phyloP scores from a whole-genome alignment of 92 coral and sea anemone species.

The Galaxea fascicularis region DNA sequence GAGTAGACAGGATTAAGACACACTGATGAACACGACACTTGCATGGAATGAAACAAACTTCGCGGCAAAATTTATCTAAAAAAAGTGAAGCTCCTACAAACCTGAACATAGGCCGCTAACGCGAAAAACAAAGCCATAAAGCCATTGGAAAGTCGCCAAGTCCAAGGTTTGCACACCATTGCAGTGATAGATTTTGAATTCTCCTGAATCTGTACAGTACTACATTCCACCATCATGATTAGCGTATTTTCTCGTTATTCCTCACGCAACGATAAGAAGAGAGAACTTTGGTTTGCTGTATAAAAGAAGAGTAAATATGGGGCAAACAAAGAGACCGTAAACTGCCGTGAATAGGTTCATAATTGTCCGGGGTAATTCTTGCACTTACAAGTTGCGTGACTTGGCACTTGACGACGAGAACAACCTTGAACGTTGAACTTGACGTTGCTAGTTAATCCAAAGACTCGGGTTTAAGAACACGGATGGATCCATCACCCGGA shows the following conservation, averaged over 20 bases:
- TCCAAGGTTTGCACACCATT: slow-evolving; percentile 61
- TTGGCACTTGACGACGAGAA: background rate
- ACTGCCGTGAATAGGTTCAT: background rate
- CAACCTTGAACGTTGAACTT: too few species aligned
- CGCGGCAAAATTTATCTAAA: background rate
- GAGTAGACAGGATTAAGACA: too few species aligned
- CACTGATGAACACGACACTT: background rate
- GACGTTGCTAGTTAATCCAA: too few species aligned
- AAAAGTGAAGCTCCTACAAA: background rate
- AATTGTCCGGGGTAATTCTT: too few species aligned
- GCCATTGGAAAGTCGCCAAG: slow-evolving; percentile 80
- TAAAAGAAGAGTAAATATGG: background rate
- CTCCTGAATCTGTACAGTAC: slow-evolving; percentile 30
- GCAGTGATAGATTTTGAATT: background rate
- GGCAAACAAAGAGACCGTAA: background rate
- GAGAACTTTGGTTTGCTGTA: background rate
- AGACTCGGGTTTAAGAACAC: too few species aligned
- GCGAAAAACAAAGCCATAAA: slow-evolving; percentile 80
- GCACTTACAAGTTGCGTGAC: background rate
- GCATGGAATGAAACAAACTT: background rate
- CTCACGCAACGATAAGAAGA: background rate
- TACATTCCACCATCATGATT: slow-evolving; percentile 47
- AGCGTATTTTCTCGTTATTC: background rate
- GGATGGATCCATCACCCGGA: too few species aligned
- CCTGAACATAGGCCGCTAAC: slow-evolving; percentile 91